Evolutionary conservation across 2,888 invertebrate species (phyloP).

Genomic region (Folsomia candida): DNA sequence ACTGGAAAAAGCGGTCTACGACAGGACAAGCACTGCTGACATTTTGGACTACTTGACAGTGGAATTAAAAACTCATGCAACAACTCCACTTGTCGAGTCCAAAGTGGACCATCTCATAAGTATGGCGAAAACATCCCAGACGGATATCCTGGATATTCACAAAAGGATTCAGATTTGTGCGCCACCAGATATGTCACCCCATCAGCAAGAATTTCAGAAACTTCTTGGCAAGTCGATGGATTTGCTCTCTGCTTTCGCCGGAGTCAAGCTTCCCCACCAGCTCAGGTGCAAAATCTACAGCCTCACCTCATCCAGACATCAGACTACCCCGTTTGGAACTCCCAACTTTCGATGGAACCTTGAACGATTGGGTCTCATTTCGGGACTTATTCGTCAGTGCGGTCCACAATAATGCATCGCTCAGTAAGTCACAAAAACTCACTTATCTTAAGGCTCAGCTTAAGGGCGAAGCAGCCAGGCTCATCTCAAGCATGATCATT

Average conservation of each 20-base stretch:
- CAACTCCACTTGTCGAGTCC: background rate
- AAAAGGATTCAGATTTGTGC: background rate
- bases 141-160: constrained; percentile 6
- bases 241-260: background rate
- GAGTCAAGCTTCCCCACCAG: background rate
- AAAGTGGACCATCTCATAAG: background rate
- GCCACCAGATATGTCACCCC: background rate
- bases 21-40: background rate
- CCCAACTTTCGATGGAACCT: no score
- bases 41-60: background rate
- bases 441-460: constrained; percentile 25
- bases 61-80: background rate
- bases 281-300: background rate
- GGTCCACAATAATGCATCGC: constrained; percentile 11
- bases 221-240: background rate
- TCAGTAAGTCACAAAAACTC: constrained; percentile 23
- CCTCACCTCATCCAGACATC: background rate
- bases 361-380: no score
- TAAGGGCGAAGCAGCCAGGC: constrained; percentile 27
- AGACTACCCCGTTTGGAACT: constrained; percentile 16
- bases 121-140: background rate
- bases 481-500: constrained; percentile 10
- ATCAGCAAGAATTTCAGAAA: background rate
- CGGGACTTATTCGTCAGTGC: constrained; percentile 25
- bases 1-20: background rate